phyloP scores from a whole-genome alignment of 2,888 invertebrate species.

The Athripsodes cinereus region DNA sequence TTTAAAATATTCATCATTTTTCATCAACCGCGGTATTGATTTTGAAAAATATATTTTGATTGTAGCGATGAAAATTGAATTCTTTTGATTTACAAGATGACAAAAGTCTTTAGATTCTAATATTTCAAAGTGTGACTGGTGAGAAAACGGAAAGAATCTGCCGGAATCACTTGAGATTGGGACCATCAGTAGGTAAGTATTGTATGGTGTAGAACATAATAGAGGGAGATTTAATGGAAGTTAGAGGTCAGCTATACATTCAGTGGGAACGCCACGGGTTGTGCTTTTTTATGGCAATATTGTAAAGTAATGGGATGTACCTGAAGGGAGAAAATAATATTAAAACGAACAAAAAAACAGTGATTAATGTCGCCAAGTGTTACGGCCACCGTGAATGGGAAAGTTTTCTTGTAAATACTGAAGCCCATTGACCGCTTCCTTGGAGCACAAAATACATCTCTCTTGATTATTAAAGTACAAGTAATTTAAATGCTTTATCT shows the following conservation, averaged over 20 bases:
- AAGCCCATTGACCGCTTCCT: not conserved
- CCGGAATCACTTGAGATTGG: not conserved
- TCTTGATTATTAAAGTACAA: too few species aligned
- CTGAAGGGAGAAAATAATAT: not conserved
- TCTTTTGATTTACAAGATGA: too few species aligned
- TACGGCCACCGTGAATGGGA: not conserved
- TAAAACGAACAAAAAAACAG: not conserved
- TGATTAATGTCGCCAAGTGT: conserved; percentile 4
- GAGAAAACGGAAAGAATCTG: not conserved
- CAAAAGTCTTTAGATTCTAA: too few species aligned
- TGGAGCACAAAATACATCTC: too few species aligned
- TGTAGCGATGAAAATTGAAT: too few species aligned
- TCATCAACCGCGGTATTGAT: too few species aligned
- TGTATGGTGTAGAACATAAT: not conserved
- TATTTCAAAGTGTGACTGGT: too few species aligned
- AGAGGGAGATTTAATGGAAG: conserved; percentile 7
- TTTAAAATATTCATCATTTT: too few species aligned
- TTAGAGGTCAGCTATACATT: conserved; percentile 9
- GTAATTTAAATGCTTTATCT: too few species aligned
- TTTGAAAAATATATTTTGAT: too few species aligned
- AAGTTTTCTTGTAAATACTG: not conserved
- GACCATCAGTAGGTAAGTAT: not conserved
- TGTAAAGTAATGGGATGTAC: not conserved
- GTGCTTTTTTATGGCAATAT: conserved; percentile 6
- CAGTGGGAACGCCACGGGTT: not conserved